Conservation (phyloP, 92 coral and sea anemone species). For the Epizoanthus rinbou region DNA sequence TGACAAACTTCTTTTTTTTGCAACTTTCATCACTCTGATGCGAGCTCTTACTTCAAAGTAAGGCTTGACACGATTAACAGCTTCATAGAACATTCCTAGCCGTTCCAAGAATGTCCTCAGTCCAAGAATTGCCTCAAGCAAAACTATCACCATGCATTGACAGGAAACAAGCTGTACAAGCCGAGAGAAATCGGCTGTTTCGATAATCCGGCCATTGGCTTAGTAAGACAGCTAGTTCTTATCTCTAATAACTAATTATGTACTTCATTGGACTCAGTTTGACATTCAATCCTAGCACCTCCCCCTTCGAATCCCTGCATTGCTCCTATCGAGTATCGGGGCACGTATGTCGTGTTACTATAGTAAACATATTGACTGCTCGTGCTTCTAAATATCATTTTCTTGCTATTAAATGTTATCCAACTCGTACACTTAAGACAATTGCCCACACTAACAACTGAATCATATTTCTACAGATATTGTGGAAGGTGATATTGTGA, state of each 20-base stretch:
- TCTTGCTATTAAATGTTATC: not conserved
- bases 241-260: no score
- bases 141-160: not conserved
- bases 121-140: not conserved
- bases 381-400: not conserved
- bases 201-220: no score
- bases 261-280: no score
- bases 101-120: no score
- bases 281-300: no score
- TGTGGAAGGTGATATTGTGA: constrained; percentile 34
- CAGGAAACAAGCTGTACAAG: not conserved
- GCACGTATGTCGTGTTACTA: no score
- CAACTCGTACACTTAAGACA: not conserved
- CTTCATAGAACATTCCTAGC: not conserved
- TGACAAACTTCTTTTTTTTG: not conserved
- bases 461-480: not conserved
- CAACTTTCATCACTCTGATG: not conserved
- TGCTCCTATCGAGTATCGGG: no score
- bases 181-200: not conserved
- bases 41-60: not conserved
- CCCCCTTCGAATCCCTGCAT: no score
- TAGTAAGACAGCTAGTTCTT: no score
- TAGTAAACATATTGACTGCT: not conserved
- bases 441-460: not conserved
- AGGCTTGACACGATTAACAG: not conserved